A percentile compares a stretch with the other conserved stretches of the same genome.
These are phyloP conservation scores for Timandra comae DNA, from an alignment of 2,888 invertebrate species.

Conservation along the genomic window DNA sequence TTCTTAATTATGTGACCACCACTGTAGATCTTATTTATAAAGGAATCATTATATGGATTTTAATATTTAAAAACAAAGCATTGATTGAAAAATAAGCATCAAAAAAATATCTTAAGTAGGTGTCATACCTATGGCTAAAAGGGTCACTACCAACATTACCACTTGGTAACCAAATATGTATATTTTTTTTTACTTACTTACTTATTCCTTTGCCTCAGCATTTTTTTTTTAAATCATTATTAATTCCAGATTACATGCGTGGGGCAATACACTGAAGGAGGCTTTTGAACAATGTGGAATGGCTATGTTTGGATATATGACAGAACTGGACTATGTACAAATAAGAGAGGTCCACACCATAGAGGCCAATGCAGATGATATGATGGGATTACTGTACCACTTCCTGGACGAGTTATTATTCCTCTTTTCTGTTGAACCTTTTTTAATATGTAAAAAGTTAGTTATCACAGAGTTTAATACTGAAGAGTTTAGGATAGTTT, in stretches of 20 bases:
- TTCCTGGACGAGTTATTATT: conserved; percentile 96
- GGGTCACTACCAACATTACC: no score
- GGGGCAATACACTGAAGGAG: conserved; percentile 92
- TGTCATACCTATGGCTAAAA: no score
- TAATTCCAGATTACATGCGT: conserved; percentile 90
- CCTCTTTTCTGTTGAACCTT: conserved; percentile 94
- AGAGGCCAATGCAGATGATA: conserved; percentile 92
- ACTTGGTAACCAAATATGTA: no score
- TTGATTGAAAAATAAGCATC: no score
- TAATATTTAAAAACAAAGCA: no score
- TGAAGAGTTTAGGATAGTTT: conserved; percentile 88
- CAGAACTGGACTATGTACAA: conserved; percentile 90
- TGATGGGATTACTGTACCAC: conserved; percentile 91
- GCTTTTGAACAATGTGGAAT: conserved; percentile 96
- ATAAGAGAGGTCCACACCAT: conserved; percentile 86
- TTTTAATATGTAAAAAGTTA: conserved; percentile 90
- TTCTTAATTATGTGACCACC: no score
- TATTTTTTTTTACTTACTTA: no score
- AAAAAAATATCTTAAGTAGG: no score
- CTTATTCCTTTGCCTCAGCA: no score
- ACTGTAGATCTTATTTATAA: no score
- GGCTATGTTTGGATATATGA: conserved; percentile 99
- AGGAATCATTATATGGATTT: no score
- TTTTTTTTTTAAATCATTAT: no score
- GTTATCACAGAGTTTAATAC: conserved; percentile 91